Percentiles rank a stretch among this genome's conserved stretches.
phyloP scores from a whole-genome alignment of 2,113 vertebrate species.

The Thunnus thynnus region DNA sequence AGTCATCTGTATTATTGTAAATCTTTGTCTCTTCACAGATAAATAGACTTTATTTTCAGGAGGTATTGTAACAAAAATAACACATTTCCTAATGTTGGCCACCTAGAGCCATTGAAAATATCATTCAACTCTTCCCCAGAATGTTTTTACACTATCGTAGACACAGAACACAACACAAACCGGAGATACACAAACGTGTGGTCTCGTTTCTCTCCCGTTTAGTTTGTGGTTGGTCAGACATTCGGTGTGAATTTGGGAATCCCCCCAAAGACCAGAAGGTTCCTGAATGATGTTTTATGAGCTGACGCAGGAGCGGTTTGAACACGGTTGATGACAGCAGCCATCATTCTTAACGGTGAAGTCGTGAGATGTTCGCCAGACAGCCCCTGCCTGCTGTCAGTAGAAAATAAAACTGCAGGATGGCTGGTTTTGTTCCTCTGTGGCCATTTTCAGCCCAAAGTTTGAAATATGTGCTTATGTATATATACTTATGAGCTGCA shows the following conservation, averaged over 20 bases:
- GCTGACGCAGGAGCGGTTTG: constrained; percentile 51
- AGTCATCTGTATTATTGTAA: constrained; percentile 72
- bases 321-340: constrained; percentile 46
- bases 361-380: constrained; percentile 50
- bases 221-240: constrained; percentile 56
- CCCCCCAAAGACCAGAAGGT: constrained; percentile 15
- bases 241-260: constrained; percentile 55
- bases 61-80: constrained; percentile 85
- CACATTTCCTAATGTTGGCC: constrained; percentile 74
- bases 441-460: not conserved
- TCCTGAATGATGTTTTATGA: constrained; percentile 63
- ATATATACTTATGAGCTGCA: too few relatives aligned
- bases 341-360: constrained; percentile 45
- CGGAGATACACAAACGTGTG: constrained; percentile 34
- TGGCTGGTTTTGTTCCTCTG: not conserved
- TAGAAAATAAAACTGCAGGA: not conserved
- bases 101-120: constrained; percentile 74
- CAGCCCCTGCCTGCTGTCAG: not conserved
- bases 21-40: constrained; percentile 81
- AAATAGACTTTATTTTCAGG: constrained; percentile 82
- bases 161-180: constrained; percentile 67
- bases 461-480: constrained; percentile 11
- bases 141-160: constrained; percentile 45
- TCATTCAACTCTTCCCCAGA: constrained; percentile 65
- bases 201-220: constrained; percentile 31